Evolutionary conservation across 2,797 vertebrate genomes (phyloP), one percentile per base, ranked within the genome.

Genomic region (Neoniphon sammara): DNA sequence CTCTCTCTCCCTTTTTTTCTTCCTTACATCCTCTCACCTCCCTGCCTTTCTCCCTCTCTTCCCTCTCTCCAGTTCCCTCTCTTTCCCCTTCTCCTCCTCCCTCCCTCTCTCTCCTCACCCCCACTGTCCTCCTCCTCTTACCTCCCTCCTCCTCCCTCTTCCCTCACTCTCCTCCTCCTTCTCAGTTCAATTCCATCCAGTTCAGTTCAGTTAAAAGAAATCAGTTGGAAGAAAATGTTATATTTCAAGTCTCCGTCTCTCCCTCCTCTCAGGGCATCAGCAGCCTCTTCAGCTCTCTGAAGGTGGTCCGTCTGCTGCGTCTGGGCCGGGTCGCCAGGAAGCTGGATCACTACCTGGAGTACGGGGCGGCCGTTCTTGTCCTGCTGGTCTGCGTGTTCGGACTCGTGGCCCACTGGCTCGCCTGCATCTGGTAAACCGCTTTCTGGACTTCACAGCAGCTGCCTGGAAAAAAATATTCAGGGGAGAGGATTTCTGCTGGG

Each of bases 301-400:
- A 98, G 89, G 97, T 98, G 89, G 96, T 98, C 52, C 96, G 97
- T 27, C 94, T 99, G 39, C 93, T 99, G 12, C 94, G 97, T 67
- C 91, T 99, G 42, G 97, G 97, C 4, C 95, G 97, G 0, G 97
- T 99, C 27, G 97, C 97, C 65, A 90, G 97, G 64, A 99, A 99
- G 78, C 81, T 99, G 93, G 97, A 99, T 90, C 97, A 98, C 90
- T 99, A 99, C 75, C 92, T 98, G 88, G 97, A 98, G 61, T 99
- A 99, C 0, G 97, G 97, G 0, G 97, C 97, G 0, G 97, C 97
- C 0, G 97, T 99, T 4, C 94, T 99, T 54, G 96, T 98, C 36
- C 95, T 99, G 73, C 66, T 99, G 91, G 97, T 99, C 31, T 98
- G 97, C 23, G 97, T 98, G 25, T 99, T 99, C 53, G 97, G 97